These are phyloP conservation scores for Dastarcus helophoroides DNA, from an alignment of 2,888 invertebrate genomes.

Conservation along the genomic window DNA sequence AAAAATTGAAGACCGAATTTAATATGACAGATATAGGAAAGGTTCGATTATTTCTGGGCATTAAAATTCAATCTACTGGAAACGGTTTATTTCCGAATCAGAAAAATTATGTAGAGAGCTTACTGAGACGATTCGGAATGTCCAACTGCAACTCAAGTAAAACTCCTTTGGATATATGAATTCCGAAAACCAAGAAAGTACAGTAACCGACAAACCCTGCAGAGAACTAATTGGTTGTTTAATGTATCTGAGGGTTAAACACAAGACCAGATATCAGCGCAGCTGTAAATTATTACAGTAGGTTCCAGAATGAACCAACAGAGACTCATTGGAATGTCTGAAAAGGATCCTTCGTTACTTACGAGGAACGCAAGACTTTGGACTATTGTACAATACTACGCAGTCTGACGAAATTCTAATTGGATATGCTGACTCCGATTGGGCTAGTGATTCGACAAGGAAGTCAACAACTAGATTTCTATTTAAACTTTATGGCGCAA, in stretches of 20 bases:
- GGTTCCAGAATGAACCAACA: slow-evolving; percentile 12
- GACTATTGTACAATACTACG: slow-evolving; percentile 9
- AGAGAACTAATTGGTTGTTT: slow-evolving; percentile 13
- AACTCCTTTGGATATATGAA: slow-evolving; percentile 3
- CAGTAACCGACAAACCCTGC: slow-evolving; percentile 5
- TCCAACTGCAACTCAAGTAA: slow-evolving; percentile 15
- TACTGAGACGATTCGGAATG: slow-evolving; percentile 21
- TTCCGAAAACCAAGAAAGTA: not conserved
- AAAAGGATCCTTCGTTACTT: slow-evolving; percentile 15
- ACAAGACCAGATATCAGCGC: slow-evolving; percentile 11
- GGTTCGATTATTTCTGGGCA: slow-evolving; percentile 19
- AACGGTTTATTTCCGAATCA: slow-evolving; percentile 18
- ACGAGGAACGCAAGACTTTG: slow-evolving; percentile 11
- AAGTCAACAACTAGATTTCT: slow-evolving; percentile 22
- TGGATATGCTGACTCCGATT: slow-evolving; percentile 11
- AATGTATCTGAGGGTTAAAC: slow-evolving; percentile 13
- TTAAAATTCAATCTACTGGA: slow-evolving; percentile 16
- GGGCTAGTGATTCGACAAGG: slow-evolving; percentile 19
- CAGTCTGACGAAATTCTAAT: no score
- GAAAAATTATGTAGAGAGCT: slow-evolving; percentile 15
- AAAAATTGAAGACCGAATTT: slow-evolving; percentile 16
- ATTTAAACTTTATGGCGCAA: slow-evolving; percentile 17
- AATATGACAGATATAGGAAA: slow-evolving; percentile 22
- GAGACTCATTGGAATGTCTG: slow-evolving; percentile 10
- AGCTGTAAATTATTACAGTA: slow-evolving; percentile 12